Conservation (phyloP, 2,113 vertebrate genomes). For the Podiceps cristatus region DNA sequence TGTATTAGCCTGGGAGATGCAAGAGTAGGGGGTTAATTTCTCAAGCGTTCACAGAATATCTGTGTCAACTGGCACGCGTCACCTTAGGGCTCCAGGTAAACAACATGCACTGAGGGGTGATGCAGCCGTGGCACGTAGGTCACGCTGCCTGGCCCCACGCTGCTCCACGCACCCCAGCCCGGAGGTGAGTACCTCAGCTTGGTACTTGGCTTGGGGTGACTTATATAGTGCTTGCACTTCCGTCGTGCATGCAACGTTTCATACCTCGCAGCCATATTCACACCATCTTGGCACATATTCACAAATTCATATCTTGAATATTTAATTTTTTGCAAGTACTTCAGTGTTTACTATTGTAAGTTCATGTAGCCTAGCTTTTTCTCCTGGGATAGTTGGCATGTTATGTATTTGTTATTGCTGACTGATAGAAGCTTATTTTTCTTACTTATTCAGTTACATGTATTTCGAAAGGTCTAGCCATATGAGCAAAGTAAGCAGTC, state of each 20-base stretch:
- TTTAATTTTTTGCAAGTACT: slow-evolving; percentile 60
- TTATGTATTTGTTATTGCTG: slow-evolving; percentile 38
- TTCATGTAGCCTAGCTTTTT: slow-evolving; percentile 56
- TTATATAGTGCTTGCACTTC: not conserved
- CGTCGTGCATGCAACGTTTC: not conserved
- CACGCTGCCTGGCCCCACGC: not conserved
- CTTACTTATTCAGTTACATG: not conserved
- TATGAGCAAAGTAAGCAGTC: not conserved
- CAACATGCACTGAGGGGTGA: accelerated
- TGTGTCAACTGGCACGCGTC: not conserved
- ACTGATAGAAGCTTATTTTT: not conserved
- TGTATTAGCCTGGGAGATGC: not conserved
- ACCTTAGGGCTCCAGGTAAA: not conserved
- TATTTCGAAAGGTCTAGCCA: not conserved
- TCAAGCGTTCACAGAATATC: not conserved
- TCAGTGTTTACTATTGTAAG: slow-evolving; percentile 58
- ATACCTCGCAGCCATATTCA: not conserved
- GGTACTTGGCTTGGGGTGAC: not conserved
- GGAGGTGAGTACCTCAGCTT: not conserved
- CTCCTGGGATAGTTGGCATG: not conserved
- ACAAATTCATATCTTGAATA: slow-evolving; percentile 26
- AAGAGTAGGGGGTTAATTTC: not conserved
- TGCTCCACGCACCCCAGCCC: not conserved
- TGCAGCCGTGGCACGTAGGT: not conserved
- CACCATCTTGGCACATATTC: slow-evolving; percentile 10